Base-by-base conservation (phyloP, 2,888 invertebrate species). In the Lasius platythorax region DNA sequence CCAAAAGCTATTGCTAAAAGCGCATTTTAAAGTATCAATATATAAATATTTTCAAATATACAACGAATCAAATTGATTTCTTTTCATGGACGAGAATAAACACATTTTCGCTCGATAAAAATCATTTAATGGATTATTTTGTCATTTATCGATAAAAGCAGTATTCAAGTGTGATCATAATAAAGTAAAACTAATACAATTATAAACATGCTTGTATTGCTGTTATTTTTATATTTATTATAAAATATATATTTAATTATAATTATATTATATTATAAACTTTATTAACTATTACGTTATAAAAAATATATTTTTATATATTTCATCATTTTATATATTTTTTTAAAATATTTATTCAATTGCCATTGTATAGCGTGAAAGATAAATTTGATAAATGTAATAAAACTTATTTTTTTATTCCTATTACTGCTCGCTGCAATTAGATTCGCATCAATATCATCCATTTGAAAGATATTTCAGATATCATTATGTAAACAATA, bases 11-110 rank as follows among this genome's bases (percentile, higher is more conserved):
- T 43, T 53, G 63, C 56, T 68, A 64, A 63, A 75, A 56, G 67
- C 56, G 61, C 56, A 66, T 83, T 56, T 50, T 67, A n/a, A 15
- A 8, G 40, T 76, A 40, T 82, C 58, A 53, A 74, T 63, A 46
- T 73, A 28, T 81, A 81, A 81, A 63, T 18, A 74, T 81, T 73
- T 63, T 63, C 43, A 63, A 28, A 72, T 56, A 82, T 64, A 53
- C 8, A 43, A 63, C 30, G 12, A 73, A 46, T 40, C 61, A 58
- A 61, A 63, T 73, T 43, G 56, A 78, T 23, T 79, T 79, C n/a
- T 72, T 15, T 15, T 33, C 37, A 50, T 15, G 11, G 30, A 67
- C 53, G 53, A 37, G 30, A 83, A 66, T 67, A 74, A 74, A 74
- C n/a, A 84, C 4, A 30, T 37, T 75, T 64, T 12, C 28, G 28